Evolutionary conservation across 1,140 invertebrate species (phyloP), one percentile per base, ranked within the genome.

Genomic region (Reticulitermes speratus): DNA sequence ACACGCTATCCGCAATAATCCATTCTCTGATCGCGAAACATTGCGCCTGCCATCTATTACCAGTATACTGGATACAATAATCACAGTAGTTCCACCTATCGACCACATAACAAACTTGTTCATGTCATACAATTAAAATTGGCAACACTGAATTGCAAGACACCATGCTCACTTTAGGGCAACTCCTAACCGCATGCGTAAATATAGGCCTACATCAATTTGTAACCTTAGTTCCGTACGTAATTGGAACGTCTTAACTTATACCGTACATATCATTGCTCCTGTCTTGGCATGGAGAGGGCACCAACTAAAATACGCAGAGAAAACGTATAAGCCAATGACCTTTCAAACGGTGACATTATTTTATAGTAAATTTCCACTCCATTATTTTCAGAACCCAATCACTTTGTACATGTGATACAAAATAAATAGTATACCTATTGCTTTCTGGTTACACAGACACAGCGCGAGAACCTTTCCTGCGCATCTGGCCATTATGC

Each of bases 131-230:
- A 44, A 16, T n/a, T 48, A 48, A 11, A 52, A 83, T 83, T 85
- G 85, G 85, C 65, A 85, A 85, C 85, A 44, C 21, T 30, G 85
- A 16, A 6, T 12, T 25, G 21, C 25, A 21, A 32, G 44, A 65
- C 21, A 59, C 38, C n/a, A 85, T 75, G 85, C 85, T 85, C 85
- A 30, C 21, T 85, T 25, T 65, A 65, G 85, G 85, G 85, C 85
- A 16, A 52, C 44, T 23, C 75, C 19, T 45, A 48, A 84, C 65
- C 65, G 65, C 85, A 85, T 65, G 85, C 85, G 65, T 85, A 85
- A 85, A 81, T 55, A 85, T 85, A 85, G 85, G 85, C 85, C 85
- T 85, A 32, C 45, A 52, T 11, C 6, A 52, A 30, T 30, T 75
- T 75, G 65, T 75, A 75, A 30, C 65, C 25, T 9, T 11, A 75